These are phyloP conservation scores for Dolichallabes microphthalmus DNA, from an alignment of 2,113 vertebrate genomes.

Conservation along the genomic window DNA sequence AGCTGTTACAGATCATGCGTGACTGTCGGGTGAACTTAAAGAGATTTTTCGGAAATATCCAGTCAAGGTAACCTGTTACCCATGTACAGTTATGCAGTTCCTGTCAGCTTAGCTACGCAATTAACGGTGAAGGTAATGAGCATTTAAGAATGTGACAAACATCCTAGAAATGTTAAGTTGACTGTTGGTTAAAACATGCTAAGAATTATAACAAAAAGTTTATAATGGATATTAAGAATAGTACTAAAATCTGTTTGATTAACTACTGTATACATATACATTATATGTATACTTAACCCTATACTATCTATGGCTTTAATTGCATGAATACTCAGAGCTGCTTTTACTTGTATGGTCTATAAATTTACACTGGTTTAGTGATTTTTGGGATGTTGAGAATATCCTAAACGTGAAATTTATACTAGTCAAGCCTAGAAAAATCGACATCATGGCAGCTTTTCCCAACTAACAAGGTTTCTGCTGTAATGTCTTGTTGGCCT, in stretches of 20 bases:
- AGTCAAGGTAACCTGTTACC: neutral
- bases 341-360: neutral
- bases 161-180: neutral
- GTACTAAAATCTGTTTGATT: neutral
- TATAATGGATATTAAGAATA: neutral
- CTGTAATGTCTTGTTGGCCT: neutral
- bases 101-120: neutral
- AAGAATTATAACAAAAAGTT: neutral
- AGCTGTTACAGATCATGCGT: neutral
- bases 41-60: neutral
- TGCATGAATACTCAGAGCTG: neutral
- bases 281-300: neutral
- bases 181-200: too few relatives aligned
- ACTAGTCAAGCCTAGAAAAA: constrained; percentile 18
- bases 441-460: constrained; percentile 13
- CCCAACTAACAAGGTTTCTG: constrained; percentile 10
- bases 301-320: neutral
- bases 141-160: neutral
- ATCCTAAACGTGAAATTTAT: constrained; percentile 2
- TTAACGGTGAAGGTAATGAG: neutral
- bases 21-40: neutral
- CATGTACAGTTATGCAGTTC: neutral
- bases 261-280: neutral
- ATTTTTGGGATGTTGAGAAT: neutral
- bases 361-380: neutral